These are phyloP conservation scores for Aphaenogaster rudis DNA, from an alignment of 1,140 invertebrate genomes.

Conservation along the genomic window DNA sequence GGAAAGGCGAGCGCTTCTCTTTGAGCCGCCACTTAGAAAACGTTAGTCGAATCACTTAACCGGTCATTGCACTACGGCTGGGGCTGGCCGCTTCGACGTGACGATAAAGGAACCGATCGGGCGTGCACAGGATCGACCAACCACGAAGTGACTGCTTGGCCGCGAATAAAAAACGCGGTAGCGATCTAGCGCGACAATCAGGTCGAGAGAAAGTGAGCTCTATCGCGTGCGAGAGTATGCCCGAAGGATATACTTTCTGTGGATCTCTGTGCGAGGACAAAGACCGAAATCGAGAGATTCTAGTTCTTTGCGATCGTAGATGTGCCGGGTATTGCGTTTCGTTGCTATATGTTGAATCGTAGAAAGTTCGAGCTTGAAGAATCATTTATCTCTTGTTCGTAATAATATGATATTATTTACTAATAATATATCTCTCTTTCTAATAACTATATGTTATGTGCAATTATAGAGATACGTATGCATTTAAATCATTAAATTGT, in stretches of 20 bases:
- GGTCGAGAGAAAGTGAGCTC: slow-evolving; percentile 71
- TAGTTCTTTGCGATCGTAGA: not conserved
- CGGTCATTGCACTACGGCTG: slow-evolving; percentile 73
- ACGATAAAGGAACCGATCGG: slow-evolving; percentile 74
- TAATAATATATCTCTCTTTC: not conserved
- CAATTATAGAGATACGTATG: slow-evolving; percentile 4
- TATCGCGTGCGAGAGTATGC: slow-evolving; percentile 8
- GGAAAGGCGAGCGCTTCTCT: slow-evolving; percentile 46
- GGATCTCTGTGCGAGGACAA: not conserved
- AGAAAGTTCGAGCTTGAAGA: not conserved
- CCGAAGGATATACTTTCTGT: slow-evolving; percentile 38
- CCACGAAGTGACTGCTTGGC: slow-evolving; percentile 47
- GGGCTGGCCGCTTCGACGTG: slow-evolving; percentile 49
- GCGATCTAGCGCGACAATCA: slow-evolving; percentile 42
- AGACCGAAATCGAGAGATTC: not conserved
- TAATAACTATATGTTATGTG: not conserved
- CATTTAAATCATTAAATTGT: slow-evolving; percentile 7
- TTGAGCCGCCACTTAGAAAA: slow-evolving; percentile 67
- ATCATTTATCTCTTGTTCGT: slow-evolving; percentile 6
- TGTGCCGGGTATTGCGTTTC: slow-evolving; percentile 16
- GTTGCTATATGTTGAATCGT: not conserved
- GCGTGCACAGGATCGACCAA: slow-evolving; percentile 69
- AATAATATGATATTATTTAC: slow-evolving; percentile 7
- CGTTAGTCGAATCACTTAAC: slow-evolving; percentile 67
- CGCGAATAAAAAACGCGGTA: slow-evolving; percentile 58